A percentile compares a stretch with the other conserved stretches of the same genome.
Conservation (phyloP, 64 coral and sea anemone species). For the Trachythela sp. region DNA sequence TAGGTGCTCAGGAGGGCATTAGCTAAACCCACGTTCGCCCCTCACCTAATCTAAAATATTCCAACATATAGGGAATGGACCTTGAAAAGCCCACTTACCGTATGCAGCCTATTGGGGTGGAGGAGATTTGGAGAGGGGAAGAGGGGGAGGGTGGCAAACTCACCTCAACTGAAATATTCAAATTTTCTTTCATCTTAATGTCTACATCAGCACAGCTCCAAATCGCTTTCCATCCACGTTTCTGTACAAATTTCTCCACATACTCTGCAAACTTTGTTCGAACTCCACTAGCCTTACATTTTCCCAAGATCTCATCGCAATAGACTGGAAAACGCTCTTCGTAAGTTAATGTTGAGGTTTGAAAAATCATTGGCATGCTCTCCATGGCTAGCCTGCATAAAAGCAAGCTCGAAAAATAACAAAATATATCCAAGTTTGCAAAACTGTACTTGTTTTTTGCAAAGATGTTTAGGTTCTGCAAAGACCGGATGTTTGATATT, state of each 20-base stretch:
- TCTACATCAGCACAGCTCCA: constrained; percentile 67
- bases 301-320: constrained; percentile 60
- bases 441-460: neutral
- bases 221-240: constrained; percentile 67
- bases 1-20: no score
- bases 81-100: no score
- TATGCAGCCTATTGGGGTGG: neutral
- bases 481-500: no score
- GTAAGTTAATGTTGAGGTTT: constrained; percentile 69
- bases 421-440: neutral
- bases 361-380: constrained; percentile 81
- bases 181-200: constrained; percentile 45
- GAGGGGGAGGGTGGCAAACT: neutral
- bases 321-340: constrained; percentile 79
- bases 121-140: neutral
- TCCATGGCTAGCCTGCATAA: neutral
- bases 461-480: neutral
- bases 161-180: constrained; percentile 84
- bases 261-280: constrained; percentile 64
- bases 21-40: no score
- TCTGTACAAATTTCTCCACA: constrained; percentile 57
- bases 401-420: neutral
- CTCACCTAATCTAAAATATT: no score
- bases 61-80: no score
- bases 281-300: constrained; percentile 65